phyloP scores from a whole-genome alignment of 2,113 vertebrate genomes.

The Pseudorasbora parva region DNA sequence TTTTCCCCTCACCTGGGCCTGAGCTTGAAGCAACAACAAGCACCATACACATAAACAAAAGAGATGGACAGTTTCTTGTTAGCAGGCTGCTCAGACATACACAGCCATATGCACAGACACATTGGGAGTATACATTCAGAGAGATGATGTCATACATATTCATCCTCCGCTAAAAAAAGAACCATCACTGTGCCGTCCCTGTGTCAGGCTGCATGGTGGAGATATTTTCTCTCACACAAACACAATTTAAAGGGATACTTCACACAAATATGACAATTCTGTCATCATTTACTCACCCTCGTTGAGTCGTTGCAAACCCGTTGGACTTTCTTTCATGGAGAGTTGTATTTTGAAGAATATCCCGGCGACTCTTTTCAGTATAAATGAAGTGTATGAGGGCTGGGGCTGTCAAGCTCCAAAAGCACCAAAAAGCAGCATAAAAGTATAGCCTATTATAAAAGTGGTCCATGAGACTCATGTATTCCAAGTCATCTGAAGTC shows the following conservation, averaged over 20 bases:
- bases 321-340: not conserved
- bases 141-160: conserved; percentile 12
- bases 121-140: conserved; percentile 3
- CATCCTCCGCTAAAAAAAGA: conserved; percentile 16
- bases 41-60: conserved; percentile 33
- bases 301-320: not conserved
- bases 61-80: conserved; percentile 7
- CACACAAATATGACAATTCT: not conserved
- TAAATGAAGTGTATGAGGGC: not conserved
- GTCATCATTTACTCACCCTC: not conserved
- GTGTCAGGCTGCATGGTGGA: not conserved
- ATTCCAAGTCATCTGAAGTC: not conserved
- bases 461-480: not conserved
- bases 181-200: not conserved
- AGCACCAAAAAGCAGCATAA: not conserved
- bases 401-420: not conserved
- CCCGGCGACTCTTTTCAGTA: not conserved
- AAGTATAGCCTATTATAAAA: not conserved
- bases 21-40: conserved; percentile 37
- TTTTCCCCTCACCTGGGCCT: conserved; percentile 37
- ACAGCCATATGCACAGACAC: conserved; percentile 48
- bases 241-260: not conserved
- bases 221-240: conserved; percentile 5
- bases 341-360: not conserved
- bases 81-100: conserved; percentile 30